Percentiles rank a stretch among this genome's conserved stretches.
Evolutionary conservation across 2,797 vertebrate genomes (phyloP).

Genomic region (Sebastes vulpes): DNA sequence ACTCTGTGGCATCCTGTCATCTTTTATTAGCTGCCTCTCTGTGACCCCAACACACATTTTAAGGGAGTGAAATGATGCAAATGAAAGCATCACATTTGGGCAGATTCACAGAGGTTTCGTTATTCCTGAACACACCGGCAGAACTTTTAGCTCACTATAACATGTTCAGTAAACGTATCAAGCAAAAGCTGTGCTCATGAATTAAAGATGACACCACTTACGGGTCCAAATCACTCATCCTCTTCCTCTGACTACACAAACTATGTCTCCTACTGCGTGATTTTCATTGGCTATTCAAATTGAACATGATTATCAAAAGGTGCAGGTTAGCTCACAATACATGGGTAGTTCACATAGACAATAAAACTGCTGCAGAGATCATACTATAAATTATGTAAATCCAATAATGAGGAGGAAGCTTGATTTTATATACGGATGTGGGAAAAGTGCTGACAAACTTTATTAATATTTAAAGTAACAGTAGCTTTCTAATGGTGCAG

Average conservation of each 20-base stretch:
- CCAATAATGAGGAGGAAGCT: background rate
- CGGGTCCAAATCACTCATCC: background rate
- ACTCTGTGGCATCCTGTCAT: background rate
- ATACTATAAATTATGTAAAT: background rate
- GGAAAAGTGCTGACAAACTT: conserved; percentile 8
- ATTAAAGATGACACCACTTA: background rate
- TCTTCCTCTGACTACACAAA: background rate
- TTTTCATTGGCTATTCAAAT: conserved; percentile 1
- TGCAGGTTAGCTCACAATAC: background rate
- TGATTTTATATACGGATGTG: background rate
- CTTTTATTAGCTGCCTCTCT: background rate
- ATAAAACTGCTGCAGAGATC: background rate
- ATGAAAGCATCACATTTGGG: background rate
- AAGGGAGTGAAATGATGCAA: background rate
- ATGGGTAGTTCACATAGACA: background rate
- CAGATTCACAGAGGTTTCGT: background rate
- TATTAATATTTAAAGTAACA: conserved; percentile 47
- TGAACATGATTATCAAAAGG: background rate
- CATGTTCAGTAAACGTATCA: background rate
- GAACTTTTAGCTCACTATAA: background rate
- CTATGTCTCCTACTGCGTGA: too few species aligned
- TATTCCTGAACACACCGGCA: background rate
- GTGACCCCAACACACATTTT: background rate
- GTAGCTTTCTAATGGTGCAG: background rate
- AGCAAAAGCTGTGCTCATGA: background rate